Evolutionary conservation across 1,140 invertebrate genomes (phyloP).

Genomic region (Papilio polyxenes): DNA sequence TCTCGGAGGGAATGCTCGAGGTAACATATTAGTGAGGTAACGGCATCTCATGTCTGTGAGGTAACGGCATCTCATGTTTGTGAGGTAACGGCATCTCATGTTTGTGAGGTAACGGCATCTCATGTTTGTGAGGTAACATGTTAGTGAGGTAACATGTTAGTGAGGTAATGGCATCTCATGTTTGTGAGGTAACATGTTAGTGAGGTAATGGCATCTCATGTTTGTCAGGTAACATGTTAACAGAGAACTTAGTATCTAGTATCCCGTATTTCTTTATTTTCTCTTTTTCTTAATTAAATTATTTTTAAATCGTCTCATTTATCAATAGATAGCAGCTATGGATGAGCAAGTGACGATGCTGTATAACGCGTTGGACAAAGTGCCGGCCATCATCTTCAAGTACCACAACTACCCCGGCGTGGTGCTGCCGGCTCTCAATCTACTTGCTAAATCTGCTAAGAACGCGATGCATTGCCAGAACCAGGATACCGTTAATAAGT

Average conservation of each 20-base stretch:
- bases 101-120: no score
- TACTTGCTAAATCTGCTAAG: conserved; percentile 87
- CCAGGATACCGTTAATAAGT: conserved; percentile 81
- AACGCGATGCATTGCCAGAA: conserved; percentile 85
- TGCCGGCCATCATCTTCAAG: conserved; percentile 85
- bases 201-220: no score
- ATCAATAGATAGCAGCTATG: conserved; percentile 79
- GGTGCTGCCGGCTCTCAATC: conserved; percentile 88
- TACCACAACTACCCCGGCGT: conserved; percentile 92
- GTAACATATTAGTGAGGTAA: conserved; percentile 61
- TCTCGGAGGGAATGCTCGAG: conserved; percentile 71
- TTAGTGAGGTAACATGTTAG: no score
- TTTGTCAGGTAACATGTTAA: background rate
- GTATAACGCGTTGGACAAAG: conserved; percentile 83
- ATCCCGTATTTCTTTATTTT: no score
- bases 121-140: no score
- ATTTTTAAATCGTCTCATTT: no score
- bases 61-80: conserved; percentile 50
- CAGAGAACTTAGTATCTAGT: no score
- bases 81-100: no score
- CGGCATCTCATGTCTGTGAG: background rate
- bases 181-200: no score
- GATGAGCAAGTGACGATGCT: conserved; percentile 84
- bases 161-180: no score
- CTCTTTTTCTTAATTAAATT: no score